These are phyloP conservation scores for Ctenodactylus gundi DNA, from an alignment of 2,113 vertebrate genomes.

Conservation along the genomic window DNA sequence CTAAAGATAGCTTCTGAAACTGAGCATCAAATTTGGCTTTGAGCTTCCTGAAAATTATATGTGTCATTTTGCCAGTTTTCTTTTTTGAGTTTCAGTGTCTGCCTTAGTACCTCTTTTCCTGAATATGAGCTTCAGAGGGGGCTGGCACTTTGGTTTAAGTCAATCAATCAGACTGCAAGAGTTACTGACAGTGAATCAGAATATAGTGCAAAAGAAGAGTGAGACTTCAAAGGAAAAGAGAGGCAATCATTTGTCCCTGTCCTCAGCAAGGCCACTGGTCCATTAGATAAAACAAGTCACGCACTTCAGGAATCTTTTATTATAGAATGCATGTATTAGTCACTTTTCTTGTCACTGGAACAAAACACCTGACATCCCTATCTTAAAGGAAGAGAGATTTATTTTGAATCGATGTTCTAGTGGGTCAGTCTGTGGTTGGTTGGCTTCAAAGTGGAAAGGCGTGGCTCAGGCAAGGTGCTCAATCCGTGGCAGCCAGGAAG, in stretches of 20 bases:
- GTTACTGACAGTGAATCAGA: background rate
- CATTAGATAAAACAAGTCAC: background rate
- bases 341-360: no score
- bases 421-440: no score
- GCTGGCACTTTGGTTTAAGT: background rate
- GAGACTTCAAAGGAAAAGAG: background rate
- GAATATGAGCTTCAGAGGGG: background rate
- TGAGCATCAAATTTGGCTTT: conserved; percentile 56
- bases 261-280: background rate
- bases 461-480: no score
- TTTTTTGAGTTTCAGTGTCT: conserved; percentile 62
- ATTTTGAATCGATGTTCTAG: no score
- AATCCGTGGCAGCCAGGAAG: no score
- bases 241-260: background rate
- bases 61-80: conserved; percentile 58
- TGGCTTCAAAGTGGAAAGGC: no score
- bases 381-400: no score
- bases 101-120: conserved; percentile 24
- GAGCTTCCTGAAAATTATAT: conserved; percentile 58
- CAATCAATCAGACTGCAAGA: background rate
- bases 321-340: background rate
- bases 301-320: background rate
- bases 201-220: background rate
- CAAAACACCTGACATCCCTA: no score
- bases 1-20: conserved; percentile 68